A percentile compares a stretch with the other conserved stretches of the same genome.
phyloP scores from a whole-genome alignment of 2,888 invertebrate genomes.

The Icerya purchasi region DNA sequence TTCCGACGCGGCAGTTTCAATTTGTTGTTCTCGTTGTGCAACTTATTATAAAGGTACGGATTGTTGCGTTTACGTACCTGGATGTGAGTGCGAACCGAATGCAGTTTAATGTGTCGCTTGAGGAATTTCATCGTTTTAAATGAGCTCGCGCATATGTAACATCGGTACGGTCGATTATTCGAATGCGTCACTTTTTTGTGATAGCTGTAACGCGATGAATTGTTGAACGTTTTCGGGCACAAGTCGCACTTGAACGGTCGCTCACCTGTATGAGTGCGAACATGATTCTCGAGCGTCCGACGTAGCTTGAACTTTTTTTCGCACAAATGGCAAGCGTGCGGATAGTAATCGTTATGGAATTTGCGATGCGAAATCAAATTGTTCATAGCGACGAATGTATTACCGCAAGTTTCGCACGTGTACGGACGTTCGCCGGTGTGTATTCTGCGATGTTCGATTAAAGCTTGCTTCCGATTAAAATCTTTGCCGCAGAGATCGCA shows the following conservation, averaged over 20 bases:
- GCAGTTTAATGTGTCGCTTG: slow-evolving; percentile 14
- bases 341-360: slow-evolving; percentile 28
- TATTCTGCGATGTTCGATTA: slow-evolving; percentile 27
- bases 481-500: slow-evolving; percentile 30
- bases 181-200: slow-evolving; percentile 15
- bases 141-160: slow-evolving; percentile 26
- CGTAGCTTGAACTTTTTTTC: slow-evolving; percentile 29
- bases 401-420: slow-evolving; percentile 29
- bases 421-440: slow-evolving; percentile 28
- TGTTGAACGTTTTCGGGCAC: slow-evolving; percentile 14
- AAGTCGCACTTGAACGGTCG: slow-evolving; percentile 14
- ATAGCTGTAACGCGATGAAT: slow-evolving; percentile 13
- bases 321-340: slow-evolving; percentile 30
- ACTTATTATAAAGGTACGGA: background rate
- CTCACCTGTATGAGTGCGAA: slow-evolving; percentile 16
- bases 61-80: slow-evolving; percentile 9
- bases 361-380: slow-evolving; percentile 35
- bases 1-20: background rate
- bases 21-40: background rate
- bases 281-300: slow-evolving; percentile 15
- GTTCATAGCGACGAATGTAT: slow-evolving; percentile 21
- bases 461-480: slow-evolving; percentile 29
- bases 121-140: slow-evolving; percentile 15
- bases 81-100: slow-evolving; percentile 6
- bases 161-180: slow-evolving; percentile 23